Evolutionary conservation across 2,888 invertebrate genomes (phyloP).

Genomic region (Xestia rhomboidea): DNA sequence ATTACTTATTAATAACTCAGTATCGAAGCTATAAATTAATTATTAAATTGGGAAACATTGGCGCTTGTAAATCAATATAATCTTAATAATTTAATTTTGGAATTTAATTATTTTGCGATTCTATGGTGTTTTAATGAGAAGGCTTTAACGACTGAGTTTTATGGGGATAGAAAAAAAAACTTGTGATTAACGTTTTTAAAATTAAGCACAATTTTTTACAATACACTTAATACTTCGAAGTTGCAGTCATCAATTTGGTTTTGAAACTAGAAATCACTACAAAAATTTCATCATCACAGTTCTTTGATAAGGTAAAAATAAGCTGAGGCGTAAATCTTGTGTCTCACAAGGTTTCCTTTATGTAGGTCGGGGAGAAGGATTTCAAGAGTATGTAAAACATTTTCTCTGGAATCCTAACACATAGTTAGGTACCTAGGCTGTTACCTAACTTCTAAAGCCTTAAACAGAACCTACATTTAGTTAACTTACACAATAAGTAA

Average conservation of each 20-base stretch:
- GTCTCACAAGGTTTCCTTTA: not conserved
- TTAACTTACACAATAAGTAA: constrained; percentile 13
- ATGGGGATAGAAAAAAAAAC: not conserved
- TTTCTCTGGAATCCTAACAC: constrained; percentile 19
- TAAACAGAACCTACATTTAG: constrained; percentile 3
- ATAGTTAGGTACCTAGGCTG: constrained; percentile 2
- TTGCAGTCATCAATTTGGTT: not conserved
- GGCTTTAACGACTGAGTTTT: not conserved
- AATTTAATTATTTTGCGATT: not conserved
- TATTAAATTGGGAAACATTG: constrained; percentile 4
- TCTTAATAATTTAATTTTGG: constrained; percentile 4
- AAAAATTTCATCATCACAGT: not conserved
- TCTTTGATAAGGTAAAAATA: not conserved
- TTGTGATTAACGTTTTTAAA: not conserved
- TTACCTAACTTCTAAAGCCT: constrained; percentile 1
- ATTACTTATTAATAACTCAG: constrained; percentile 61
- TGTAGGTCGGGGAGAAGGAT: not conserved
- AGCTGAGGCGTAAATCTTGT: not conserved
- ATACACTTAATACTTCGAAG: not conserved
- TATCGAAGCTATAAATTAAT: constrained; percentile 44
- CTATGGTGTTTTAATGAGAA: constrained; percentile 18
- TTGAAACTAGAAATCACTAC: not conserved
- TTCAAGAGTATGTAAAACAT: constrained; percentile 3
- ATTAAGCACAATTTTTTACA: not conserved
- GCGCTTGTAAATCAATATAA: constrained; percentile 15